Conservation (phyloP, 2,797 vertebrate species). For the Enteromius anoplus region DNA sequence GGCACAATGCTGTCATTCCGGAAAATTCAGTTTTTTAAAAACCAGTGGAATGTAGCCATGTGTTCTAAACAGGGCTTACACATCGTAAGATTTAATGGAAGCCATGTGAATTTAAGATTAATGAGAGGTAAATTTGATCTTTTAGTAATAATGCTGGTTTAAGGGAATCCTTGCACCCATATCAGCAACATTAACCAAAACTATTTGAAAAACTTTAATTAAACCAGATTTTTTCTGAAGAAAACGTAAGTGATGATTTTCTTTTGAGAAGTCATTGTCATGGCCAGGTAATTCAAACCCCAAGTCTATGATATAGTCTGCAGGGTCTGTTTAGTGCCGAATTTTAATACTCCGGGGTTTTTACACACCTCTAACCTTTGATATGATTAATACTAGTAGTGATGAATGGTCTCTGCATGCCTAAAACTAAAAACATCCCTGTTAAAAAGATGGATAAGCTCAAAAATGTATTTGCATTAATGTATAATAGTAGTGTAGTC, state of each 20-base stretch:
- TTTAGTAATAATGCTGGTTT: slow-evolving; percentile 48
- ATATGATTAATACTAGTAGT: not conserved
- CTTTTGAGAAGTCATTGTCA: not conserved
- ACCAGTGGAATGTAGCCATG: slow-evolving; percentile 55
- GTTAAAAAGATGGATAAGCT: not conserved
- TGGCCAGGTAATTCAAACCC: not conserved
- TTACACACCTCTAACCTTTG: not conserved
- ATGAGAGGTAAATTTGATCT: slow-evolving; percentile 55
- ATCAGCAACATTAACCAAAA: slow-evolving; percentile 49
- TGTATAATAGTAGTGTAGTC: slow-evolving; percentile 52
- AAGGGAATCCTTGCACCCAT: slow-evolving; percentile 44
- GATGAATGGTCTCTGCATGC: slow-evolving; percentile 3
- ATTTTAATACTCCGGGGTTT: not conserved
- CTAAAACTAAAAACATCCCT: slow-evolving; percentile 33
- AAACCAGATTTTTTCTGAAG: not conserved
- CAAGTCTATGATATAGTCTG: not conserved
- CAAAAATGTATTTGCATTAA: not conserved
- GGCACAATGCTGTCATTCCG: slow-evolving; percentile 46
- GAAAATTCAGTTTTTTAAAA: slow-evolving; percentile 43
- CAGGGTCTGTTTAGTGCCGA: not conserved
- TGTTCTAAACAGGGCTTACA: slow-evolving; percentile 55
- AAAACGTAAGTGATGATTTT: not conserved
- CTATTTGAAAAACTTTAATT: slow-evolving; percentile 38
- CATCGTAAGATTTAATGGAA: slow-evolving; percentile 59
- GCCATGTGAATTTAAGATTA: slow-evolving; percentile 61